Base-by-base conservation (phyloP, 2,797 vertebrate species). In the Notolepis coatsorum region DNA sequence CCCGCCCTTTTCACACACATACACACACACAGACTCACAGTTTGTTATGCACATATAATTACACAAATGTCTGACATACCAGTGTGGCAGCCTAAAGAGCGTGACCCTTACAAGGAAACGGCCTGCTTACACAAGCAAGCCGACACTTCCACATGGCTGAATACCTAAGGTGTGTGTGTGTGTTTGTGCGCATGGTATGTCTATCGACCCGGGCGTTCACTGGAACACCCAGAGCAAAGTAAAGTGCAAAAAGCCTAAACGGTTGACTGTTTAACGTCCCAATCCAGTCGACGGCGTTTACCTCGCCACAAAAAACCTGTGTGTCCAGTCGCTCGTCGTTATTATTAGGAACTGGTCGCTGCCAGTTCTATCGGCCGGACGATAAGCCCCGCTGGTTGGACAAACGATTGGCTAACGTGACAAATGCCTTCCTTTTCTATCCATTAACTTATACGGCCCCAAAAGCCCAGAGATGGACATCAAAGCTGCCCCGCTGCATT, bases 361-460 rank as follows among this genome's bases (percentile, higher is more conserved):
- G 65, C 68, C 57, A 65, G 64, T 39, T 78, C 67, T n/a, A n/a
- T 38, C 65, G 65, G 73, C 75, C 58, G 65, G 55, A 62, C 58
- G 81, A 86, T 81, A 81, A 86, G 81, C 75, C 79, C 71, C 12
- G 67, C 67, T 82, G n/a, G 87, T 85, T 84, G 79, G 56, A 81
- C 66, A 65, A 62, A 35, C 7, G 7, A 12, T 8, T 35, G 2
- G 31, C 31, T 2, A 84, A 87, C 66, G 81, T 85, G 84, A 87
- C 77, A 83, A 89, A 85, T 82, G 72, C 74, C 79, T 80, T 86
- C 82, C 86, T 79, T n/a, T 78, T 85, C 69, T 25, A 75, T 79
- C 86, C 73, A 81, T 86, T 86, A 86, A 88, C 80, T 80, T 87
- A 89, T 86, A 86, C 62, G 57, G 71, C 55, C 73, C 57, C n/a